These are phyloP conservation scores for Periphyllus acericola DNA, from an alignment of 2,888 invertebrate species.

Conservation along the genomic window DNA sequence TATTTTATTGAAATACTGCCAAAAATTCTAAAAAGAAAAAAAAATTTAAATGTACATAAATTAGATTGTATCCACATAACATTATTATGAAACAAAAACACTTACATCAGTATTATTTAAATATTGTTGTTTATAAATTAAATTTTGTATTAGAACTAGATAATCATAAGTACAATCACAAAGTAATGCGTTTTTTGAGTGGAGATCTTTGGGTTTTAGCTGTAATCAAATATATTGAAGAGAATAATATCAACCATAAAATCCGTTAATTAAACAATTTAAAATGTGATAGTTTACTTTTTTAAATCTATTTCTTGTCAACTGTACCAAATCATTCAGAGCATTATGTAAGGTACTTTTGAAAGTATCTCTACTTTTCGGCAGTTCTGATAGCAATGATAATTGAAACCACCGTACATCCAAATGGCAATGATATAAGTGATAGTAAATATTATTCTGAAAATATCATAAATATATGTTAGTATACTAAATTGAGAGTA, in stretches of 20 bases:
- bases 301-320: constrained; percentile 67
- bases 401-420: constrained; percentile 69
- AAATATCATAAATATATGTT: constrained; percentile 65
- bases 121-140: constrained; percentile 49
- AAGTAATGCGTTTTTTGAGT: constrained; percentile 40
- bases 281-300: constrained; percentile 66
- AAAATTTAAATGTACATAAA: constrained; percentile 39
- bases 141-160: constrained; percentile 35
- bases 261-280: neutral
- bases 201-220: constrained; percentile 38
- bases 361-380: constrained; percentile 64
- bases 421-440: constrained; percentile 69
- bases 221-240: neutral
- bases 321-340: constrained; percentile 63
- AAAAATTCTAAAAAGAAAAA: constrained; percentile 47
- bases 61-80: neutral
- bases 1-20: constrained; percentile 27
- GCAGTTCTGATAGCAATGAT: constrained; percentile 64
- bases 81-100: neutral
- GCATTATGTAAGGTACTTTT: constrained; percentile 63
- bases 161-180: constrained; percentile 54
- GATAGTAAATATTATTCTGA: constrained; percentile 69
- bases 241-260: neutral
- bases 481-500: neutral
- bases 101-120: constrained; percentile 49